A percentile compares a stretch with the other conserved stretches of the same genome.
phyloP scores from a whole-genome alignment of 2,797 vertebrate species.

The Sebastes wilsoni region DNA sequence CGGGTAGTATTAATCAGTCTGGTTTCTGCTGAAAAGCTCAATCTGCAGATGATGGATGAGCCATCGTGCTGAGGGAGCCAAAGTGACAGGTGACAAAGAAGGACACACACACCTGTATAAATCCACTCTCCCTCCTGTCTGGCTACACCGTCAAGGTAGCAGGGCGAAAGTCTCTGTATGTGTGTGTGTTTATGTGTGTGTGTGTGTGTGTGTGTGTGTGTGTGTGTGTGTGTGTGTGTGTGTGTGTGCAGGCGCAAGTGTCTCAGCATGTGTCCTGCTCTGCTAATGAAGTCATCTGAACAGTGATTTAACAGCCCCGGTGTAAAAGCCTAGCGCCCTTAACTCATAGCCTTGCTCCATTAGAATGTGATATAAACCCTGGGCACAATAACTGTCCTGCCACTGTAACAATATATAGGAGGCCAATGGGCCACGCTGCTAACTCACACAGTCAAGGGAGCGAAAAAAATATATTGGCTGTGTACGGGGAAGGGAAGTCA shows the following conservation, averaged over 20 bases:
- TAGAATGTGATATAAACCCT: constrained; percentile 83
- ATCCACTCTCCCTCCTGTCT: constrained; percentile 78
- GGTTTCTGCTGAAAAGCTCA: constrained; percentile 85
- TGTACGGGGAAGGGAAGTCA: constrained; percentile 59
- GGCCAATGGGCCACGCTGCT: constrained; percentile 69
- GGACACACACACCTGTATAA: constrained; percentile 85
- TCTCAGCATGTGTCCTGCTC: constrained; percentile 76
- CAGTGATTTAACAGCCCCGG: constrained; percentile 80
- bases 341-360: constrained; percentile 82
- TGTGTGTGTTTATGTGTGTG: constrained; percentile 44
- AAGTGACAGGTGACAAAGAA: constrained; percentile 88
- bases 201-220: constrained; percentile 38
- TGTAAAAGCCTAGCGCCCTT: constrained; percentile 79
- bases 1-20: constrained; percentile 80
- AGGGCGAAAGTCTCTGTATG: constrained; percentile 53
- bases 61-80: constrained; percentile 74
- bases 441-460: constrained; percentile 57
- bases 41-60: constrained; percentile 87
- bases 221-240: constrained; percentile 38
- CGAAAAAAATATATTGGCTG: constrained; percentile 52
- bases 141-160: constrained; percentile 73
- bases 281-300: constrained; percentile 84
- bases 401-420: constrained; percentile 79
- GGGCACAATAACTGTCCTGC: constrained; percentile 78
- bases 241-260: constrained; percentile 49